Base-by-base conservation (phyloP, 2,797 vertebrate species). In the Molossus molossus region DNA sequence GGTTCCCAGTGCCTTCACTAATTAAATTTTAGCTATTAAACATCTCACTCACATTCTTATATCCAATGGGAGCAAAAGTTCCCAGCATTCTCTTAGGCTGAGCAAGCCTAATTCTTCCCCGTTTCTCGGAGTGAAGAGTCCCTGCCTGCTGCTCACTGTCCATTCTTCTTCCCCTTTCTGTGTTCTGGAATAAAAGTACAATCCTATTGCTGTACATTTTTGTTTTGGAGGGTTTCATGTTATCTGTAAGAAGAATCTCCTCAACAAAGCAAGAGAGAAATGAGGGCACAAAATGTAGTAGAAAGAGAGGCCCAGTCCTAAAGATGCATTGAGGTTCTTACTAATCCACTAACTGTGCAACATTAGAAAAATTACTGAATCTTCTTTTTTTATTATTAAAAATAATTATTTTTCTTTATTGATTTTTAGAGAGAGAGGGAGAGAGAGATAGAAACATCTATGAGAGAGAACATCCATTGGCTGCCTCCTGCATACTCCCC, bases 171-270 rank as follows among this genome's bases (percentile, higher is more conserved):
- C 10, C 23, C 20, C 15, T 92, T 87, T 73, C n/a, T 69, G 6
- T 29, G 9, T 57, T 53, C 11, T 14, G 9, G 50, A 81, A 84
- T 53, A 77, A 77, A 95, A 94, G 37, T 40, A 57, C 50, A 57
- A 11, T 65, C 86, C 83, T 58, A 65, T 21, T 53, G 10, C 65
- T 75, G 29, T 6, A 48, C 12, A 57, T 48, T 83, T 69, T 57
- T 88, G n/a, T 64, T 96, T 92, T 45, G 27, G 67, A 95, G n/a
- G 57, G 6, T 53, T 70, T 76, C 14, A 33, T 72, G 6, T 10
- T 37, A 81, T 45, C 37, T 73, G 13, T 88, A 64, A 82, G 87
- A 91, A 77, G 40, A 82, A 77, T 64, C n/a, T 23, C 17, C 21
- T 80, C 45, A 8, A 84, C 64, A 76, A 45, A 94, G n/a, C 21